phyloP scores from a whole-genome alignment of 1,140 invertebrate species.

The Mya arenaria region DNA sequence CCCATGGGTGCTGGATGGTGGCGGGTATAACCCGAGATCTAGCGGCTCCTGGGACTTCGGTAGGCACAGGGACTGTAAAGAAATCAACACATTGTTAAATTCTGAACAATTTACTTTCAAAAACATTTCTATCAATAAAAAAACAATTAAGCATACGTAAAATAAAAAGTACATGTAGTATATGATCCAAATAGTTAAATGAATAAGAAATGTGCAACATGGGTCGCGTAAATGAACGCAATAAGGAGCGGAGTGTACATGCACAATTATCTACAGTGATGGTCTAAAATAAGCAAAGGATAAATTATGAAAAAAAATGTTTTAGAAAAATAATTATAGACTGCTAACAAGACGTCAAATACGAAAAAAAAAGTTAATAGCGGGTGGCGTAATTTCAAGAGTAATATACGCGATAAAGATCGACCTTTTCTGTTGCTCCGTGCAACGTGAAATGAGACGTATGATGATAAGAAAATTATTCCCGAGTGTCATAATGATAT shows the following conservation, averaged over 20 bases:
- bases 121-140: no score
- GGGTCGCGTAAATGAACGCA: neutral
- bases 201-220: no score
- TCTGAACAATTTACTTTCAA: no score
- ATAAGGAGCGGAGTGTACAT: neutral
- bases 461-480: constrained; percentile 39
- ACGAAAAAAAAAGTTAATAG: neutral
- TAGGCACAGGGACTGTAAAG: constrained; percentile 49
- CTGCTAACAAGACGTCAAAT: neutral
- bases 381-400: neutral
- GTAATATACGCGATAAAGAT: constrained; percentile 29
- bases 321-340: neutral
- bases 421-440: constrained; percentile 12
- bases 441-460: constrained; percentile 5
- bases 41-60: constrained; percentile 50
- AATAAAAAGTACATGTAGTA: no score
- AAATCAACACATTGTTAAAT: no score
- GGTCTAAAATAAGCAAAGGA: neutral
- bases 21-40: constrained; percentile 49
- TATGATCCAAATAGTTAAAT: no score
- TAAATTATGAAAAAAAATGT: neutral
- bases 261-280: neutral
- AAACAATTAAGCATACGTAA: no score
- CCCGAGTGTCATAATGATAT: neutral
- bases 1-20: constrained; percentile 22